Conservation (phyloP, 2,113 vertebrate species). For the Myotis brandtii region DNA sequence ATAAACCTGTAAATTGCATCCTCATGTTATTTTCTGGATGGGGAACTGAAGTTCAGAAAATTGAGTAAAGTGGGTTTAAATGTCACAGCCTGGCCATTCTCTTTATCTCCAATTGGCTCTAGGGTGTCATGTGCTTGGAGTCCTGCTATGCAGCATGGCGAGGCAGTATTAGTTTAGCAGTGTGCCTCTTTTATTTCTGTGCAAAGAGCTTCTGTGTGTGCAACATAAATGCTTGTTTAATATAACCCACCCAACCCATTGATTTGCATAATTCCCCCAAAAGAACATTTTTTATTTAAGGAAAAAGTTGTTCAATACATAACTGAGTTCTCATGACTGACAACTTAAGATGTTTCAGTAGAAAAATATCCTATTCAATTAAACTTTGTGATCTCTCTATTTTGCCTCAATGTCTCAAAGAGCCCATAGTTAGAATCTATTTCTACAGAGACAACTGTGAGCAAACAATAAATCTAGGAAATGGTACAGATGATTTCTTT, state of each 20-base stretch:
- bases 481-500: background rate
- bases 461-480: background rate
- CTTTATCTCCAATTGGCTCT: background rate
- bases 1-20: background rate
- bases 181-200: background rate
- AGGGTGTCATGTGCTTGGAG: accelerated
- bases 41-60: background rate
- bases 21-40: background rate
- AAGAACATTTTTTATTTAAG: background rate
- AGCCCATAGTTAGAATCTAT: background rate
- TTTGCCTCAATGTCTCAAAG: background rate
- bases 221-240: background rate
- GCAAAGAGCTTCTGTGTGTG: background rate
- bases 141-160: too few relatives aligned
- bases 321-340: background rate
- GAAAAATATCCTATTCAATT: background rate
- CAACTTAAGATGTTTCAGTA: background rate
- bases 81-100: background rate
- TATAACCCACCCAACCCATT: background rate
- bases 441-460: background rate
- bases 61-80: background rate
- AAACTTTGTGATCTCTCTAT: background rate
- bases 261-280: background rate
- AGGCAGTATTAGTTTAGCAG: background rate
- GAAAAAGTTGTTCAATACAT: background rate